These are phyloP conservation scores for Hydrozoanthus tunicans DNA, from an alignment of 64 coral and sea anemone genomes.

Conservation along the genomic window DNA sequence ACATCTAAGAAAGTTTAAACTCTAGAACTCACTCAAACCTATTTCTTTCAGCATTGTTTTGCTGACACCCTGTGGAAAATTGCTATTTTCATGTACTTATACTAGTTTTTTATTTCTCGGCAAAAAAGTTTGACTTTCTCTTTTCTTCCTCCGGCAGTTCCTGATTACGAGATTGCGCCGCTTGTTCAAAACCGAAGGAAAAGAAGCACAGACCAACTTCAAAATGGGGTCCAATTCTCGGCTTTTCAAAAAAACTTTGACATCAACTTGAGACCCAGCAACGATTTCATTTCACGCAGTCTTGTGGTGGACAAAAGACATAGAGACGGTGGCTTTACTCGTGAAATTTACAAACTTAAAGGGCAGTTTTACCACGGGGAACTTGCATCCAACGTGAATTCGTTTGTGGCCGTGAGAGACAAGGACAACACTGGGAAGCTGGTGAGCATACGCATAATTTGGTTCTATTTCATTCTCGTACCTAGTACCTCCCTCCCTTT, in stretches of 20 bases:
- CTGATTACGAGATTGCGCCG: slow-evolving; percentile 37
- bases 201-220: background rate
- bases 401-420: slow-evolving; percentile 42
- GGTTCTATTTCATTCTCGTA: background rate
- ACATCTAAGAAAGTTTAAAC: no score
- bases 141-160: background rate
- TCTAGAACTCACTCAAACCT: no score
- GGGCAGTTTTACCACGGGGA: slow-evolving; percentile 50
- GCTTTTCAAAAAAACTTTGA: slow-evolving; percentile 44
- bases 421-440: slow-evolving; percentile 21
- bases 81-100: no score
- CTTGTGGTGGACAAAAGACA: slow-evolving; percentile 28
- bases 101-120: background rate
- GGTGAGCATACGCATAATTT: background rate
- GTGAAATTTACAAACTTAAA: slow-evolving; percentile 25
- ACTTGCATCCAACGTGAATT: slow-evolving; percentile 4
- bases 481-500: background rate
- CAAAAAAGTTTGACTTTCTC: background rate
- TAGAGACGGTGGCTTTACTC: slow-evolving; percentile 14
- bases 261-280: slow-evolving; percentile 32
- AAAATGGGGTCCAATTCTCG: background rate
- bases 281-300: slow-evolving; percentile 13
- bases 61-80: no score
- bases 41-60: no score
- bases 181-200: slow-evolving; percentile 1